Evolutionary conservation across 2,797 vertebrate genomes (phyloP).

Genomic region (Thripadectes ignobilis): DNA sequence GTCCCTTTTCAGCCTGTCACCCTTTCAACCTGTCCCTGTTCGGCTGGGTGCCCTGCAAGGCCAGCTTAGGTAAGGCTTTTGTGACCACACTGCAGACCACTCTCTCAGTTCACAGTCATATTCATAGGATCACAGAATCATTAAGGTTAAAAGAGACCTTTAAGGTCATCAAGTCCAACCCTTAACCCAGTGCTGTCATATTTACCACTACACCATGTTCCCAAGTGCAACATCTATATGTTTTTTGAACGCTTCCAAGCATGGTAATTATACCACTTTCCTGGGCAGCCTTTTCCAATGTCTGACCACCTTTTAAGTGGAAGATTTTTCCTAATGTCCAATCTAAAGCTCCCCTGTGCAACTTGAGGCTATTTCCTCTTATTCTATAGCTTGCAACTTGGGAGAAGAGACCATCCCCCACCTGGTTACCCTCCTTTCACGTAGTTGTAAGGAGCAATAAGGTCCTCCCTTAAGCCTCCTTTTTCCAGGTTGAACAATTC

Average conservation of each 20-base stretch:
- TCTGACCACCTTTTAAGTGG: background rate
- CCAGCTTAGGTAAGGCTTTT: background rate
- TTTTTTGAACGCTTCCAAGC: background rate
- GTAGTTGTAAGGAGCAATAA: background rate
- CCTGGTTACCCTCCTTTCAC: background rate
- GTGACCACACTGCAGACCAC: background rate
- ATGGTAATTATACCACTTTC: no score
- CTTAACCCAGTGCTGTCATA: background rate
- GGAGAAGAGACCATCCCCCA: background rate
- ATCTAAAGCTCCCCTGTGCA: background rate
- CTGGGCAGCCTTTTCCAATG: background rate
- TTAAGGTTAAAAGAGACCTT: background rate
- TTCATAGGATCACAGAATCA: background rate
- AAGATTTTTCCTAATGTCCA: background rate
- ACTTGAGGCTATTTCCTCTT: background rate
- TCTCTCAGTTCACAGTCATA: background rate
- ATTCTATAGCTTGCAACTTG: background rate
- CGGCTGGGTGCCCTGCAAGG: rapidly evolving
- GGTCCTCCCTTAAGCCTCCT: background rate
- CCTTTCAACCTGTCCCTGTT: rapidly evolving
- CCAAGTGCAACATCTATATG: no score
- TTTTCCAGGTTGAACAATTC: background rate
- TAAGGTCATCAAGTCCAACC: background rate
- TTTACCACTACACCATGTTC: background rate
- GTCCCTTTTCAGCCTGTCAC: background rate